These are phyloP conservation scores for Chrysolina haemoptera DNA, from an alignment of 2,888 invertebrate species.

Conservation along the genomic window DNA sequence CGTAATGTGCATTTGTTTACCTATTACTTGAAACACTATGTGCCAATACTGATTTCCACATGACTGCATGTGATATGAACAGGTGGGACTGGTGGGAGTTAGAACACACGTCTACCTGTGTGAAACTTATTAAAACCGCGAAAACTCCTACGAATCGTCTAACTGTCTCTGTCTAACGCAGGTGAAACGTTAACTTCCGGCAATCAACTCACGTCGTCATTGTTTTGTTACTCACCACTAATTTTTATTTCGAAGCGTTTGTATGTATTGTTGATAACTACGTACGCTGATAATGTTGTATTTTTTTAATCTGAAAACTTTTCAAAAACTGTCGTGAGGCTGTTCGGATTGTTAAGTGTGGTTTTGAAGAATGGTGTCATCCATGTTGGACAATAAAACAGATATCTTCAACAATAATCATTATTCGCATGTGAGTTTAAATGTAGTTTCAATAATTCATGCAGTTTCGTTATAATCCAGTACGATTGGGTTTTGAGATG, in stretches of 20 bases:
- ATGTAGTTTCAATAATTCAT: not conserved
- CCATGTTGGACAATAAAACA: conserved; percentile 40
- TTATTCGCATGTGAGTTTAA: conserved; percentile 47
- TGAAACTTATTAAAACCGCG: conserved; percentile 11
- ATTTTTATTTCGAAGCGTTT: conserved; percentile 45
- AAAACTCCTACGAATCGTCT: not conserved
- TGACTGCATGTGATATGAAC: conserved; percentile 24
- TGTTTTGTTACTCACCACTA: conserved; percentile 30
- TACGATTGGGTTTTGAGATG: too few species aligned
- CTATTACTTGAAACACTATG: conserved; percentile 34
- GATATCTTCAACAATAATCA: conserved; percentile 47
- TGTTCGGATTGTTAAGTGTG: not conserved
- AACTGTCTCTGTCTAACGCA: conserved; percentile 34
- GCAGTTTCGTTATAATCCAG: not conserved
- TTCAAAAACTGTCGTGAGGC: not conserved
- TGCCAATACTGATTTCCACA: conserved; percentile 46
- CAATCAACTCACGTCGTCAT: conserved; percentile 30
- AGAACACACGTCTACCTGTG: conserved; percentile 23
- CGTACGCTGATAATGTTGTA: conserved; percentile 10
- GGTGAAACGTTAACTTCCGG: conserved; percentile 26
- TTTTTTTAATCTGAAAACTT: conserved; percentile 1
- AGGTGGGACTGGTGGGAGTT: conserved; percentile 36
- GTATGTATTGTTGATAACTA: conserved; percentile 30
- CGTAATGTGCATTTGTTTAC: conserved; percentile 33
- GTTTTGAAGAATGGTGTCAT: conserved; percentile 40